Conservation (phyloP, 2,797 vertebrate species). For the Hephaestus fuliginosus region DNA sequence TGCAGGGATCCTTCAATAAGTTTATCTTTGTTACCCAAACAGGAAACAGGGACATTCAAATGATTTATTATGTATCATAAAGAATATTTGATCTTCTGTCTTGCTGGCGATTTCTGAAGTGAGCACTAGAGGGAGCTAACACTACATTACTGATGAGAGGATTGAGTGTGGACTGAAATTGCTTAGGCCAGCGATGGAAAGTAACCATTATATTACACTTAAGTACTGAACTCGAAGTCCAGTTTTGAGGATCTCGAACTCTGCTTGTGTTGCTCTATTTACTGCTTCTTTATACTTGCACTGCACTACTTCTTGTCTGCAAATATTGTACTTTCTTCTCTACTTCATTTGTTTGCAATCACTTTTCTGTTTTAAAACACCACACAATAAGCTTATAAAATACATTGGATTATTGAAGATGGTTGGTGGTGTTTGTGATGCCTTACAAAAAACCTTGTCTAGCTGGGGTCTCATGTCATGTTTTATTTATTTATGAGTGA, state of each 20-base stretch:
- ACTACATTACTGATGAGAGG: not conserved
- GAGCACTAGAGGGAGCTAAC: conserved; percentile 45
- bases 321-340: not conserved
- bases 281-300: not conserved
- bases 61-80: not conserved
- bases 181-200: not conserved
- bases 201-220: not conserved
- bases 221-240: not conserved
- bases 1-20: not conserved
- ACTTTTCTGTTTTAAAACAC: not conserved
- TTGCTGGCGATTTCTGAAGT: not conserved
- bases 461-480: not conserved
- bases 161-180: not conserved
- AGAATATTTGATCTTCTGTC: not conserved
- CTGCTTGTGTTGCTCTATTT: not conserved
- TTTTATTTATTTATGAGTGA: not conserved
- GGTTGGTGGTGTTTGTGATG: not conserved
- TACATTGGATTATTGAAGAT: no score
- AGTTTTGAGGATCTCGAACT: not conserved
- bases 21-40: not conserved
- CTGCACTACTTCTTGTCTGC: not conserved
- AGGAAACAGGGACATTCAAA: not conserved
- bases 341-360: not conserved
- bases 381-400: no score
- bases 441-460: not conserved